phyloP scores from a whole-genome alignment of 2,888 invertebrate species.

The Ormyrus nitidulus region DNA sequence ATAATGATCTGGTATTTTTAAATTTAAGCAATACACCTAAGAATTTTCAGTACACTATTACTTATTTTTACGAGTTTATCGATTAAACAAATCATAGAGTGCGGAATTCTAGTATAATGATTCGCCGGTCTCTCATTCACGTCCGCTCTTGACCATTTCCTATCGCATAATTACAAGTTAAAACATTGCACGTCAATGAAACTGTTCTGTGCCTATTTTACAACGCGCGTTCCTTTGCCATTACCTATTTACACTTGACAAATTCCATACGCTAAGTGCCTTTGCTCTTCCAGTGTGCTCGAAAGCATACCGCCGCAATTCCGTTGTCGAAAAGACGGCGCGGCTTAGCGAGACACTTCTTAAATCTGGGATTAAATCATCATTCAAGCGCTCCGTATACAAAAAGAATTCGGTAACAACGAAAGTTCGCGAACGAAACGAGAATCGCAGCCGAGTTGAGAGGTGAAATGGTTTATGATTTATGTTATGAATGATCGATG shows the following conservation, averaged over 20 bases:
- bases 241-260: conserved; percentile 47
- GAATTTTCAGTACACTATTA: too few species aligned
- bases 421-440: neutral
- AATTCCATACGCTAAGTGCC: conserved; percentile 35
- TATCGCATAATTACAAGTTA: conserved; percentile 40
- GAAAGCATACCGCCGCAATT: conserved; percentile 26
- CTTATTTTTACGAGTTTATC: too few species aligned
- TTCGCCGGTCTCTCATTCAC: conserved; percentile 28
- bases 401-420: neutral
- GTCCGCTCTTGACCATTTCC: neutral
- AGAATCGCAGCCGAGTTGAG: conserved; percentile 44
- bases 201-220: conserved; percentile 41
- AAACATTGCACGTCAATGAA: conserved; percentile 39
- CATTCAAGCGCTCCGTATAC: neutral
- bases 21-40: too few species aligned
- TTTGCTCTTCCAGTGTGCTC: conserved; percentile 2
- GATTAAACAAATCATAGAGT: too few species aligned
- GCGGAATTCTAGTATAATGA: conserved; percentile 2
- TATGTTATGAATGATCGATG: conserved; percentile 17
- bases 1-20: neutral
- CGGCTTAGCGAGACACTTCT: neutral
- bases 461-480: conserved; percentile 18
- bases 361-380: conserved; percentile 22
- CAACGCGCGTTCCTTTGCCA: conserved; percentile 38
- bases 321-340: conserved; percentile 15